Conservation (phyloP, 2,113 vertebrate species). For the Ramphastos sulfuratus region DNA sequence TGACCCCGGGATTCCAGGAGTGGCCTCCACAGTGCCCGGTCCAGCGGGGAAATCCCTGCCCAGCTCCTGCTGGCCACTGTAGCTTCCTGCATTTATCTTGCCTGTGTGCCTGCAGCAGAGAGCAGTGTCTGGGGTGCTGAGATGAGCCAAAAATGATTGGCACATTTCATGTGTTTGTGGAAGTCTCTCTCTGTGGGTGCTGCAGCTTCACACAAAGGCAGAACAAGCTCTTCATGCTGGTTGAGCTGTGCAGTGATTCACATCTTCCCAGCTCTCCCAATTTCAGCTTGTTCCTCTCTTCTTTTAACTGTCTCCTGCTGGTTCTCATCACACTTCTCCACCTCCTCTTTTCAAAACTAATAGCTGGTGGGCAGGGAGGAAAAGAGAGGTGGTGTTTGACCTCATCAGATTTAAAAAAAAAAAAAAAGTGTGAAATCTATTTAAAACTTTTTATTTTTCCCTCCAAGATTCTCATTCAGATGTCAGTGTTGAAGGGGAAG, state of each 20-base stretch:
- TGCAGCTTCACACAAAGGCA: neutral
- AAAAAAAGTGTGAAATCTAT: neutral
- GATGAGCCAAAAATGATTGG: neutral
- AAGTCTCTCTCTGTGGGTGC: neutral
- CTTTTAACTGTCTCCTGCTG: neutral
- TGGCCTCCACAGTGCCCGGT: no score
- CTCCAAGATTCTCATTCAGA: neutral
- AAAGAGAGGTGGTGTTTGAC: neutral
- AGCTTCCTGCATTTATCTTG: neutral
- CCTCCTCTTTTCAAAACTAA: neutral
- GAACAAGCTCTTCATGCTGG: neutral
- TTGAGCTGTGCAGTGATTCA: neutral
- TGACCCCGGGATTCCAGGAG: no score
- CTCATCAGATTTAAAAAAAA: neutral
- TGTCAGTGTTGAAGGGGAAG: neutral
- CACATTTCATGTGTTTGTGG: neutral
- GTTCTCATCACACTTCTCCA: neutral
- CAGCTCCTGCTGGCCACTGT: no score
- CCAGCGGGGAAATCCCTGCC: no score
- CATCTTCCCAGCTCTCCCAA: neutral
- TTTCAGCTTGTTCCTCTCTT: neutral
- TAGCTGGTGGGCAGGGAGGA: neutral
- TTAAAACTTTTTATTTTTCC: rapidly evolving
- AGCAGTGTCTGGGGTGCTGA: neutral
- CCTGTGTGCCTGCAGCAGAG: neutral